Conservation (phyloP, 2,113 vertebrate species). For the Apistogramma diplotaenia region DNA sequence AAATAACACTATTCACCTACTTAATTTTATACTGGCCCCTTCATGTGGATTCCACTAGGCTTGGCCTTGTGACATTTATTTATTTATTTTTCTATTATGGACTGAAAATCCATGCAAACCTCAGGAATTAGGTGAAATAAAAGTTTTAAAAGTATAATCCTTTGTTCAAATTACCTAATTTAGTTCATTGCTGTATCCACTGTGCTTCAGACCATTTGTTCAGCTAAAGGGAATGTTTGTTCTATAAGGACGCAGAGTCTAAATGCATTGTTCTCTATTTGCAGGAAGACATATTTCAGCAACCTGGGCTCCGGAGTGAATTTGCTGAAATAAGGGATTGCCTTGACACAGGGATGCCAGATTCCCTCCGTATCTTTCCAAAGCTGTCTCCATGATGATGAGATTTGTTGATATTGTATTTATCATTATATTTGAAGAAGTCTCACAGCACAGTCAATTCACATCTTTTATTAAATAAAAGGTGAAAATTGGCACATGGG, state of each 20-base stretch:
- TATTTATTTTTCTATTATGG: background rate
- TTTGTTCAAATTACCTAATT: background rate
- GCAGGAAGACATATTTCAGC: conserved; percentile 97
- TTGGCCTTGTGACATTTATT: background rate
- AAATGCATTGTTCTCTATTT: conserved; percentile 16
- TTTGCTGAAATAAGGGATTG: conserved; percentile 93
- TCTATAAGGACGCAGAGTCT: background rate
- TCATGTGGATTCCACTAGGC: background rate
- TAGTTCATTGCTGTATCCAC: background rate
- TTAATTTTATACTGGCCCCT: background rate
- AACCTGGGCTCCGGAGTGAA: conserved; percentile 90
- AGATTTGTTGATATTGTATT: background rate
- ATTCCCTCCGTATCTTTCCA: conserved; percentile 90
- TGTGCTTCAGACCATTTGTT: background rate
- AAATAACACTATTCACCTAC: background rate
- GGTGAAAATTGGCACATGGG: background rate
- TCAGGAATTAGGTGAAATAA: background rate
- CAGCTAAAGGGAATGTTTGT: background rate
- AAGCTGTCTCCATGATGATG: background rate
- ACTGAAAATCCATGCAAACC: background rate
- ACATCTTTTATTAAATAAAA: background rate
- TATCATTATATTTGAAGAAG: background rate
- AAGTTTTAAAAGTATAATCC: too few relatives aligned
- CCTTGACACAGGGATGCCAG: conserved; percentile 87
- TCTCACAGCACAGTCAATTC: background rate